phyloP scores from a whole-genome alignment of 1,140 invertebrate genomes.

The Mylabris phalerata region DNA sequence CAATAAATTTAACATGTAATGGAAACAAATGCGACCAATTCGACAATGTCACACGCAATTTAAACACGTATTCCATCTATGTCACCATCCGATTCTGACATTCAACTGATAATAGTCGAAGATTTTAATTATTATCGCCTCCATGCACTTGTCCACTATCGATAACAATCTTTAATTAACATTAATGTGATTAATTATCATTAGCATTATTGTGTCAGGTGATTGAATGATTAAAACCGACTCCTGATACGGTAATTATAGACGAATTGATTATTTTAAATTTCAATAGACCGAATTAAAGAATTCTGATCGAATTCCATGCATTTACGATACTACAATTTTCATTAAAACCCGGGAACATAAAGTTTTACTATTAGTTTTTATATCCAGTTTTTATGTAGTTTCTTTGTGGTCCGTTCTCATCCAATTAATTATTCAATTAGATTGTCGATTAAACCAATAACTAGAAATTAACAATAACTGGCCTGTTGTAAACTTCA shows the following conservation, averaged over 20 bases:
- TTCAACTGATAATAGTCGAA: not conserved
- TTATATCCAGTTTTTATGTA: not conserved
- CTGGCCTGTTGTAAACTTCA: too few species aligned
- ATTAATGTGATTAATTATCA: slow-evolving; percentile 13
- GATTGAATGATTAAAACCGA: slow-evolving; percentile 8
- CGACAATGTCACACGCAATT: slow-evolving; percentile 18
- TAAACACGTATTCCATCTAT: slow-evolving; percentile 9
- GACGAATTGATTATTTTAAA: not conserved
- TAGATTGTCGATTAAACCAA: not conserved
- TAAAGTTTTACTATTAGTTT: slow-evolving; percentile 1
- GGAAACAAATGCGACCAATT: slow-evolving; percentile 25
- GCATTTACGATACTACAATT: not conserved
- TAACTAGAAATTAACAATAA: too few species aligned
- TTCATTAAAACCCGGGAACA: not conserved
- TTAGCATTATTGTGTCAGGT: slow-evolving; percentile 8
- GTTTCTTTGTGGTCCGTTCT: not conserved
- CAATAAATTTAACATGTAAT: slow-evolving; percentile 23
- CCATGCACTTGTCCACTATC: not conserved
- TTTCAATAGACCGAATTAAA: too few species aligned
- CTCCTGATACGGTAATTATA: slow-evolving; percentile 7
- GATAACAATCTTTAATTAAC: slow-evolving; percentile 13
- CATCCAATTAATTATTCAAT: slow-evolving; percentile 6
- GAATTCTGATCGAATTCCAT: too few species aligned
- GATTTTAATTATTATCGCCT: slow-evolving; percentile 2
- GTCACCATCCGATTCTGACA: not conserved